Base-by-base conservation (phyloP, 2,113 vertebrate species). In the Daboia siamensis region DNA sequence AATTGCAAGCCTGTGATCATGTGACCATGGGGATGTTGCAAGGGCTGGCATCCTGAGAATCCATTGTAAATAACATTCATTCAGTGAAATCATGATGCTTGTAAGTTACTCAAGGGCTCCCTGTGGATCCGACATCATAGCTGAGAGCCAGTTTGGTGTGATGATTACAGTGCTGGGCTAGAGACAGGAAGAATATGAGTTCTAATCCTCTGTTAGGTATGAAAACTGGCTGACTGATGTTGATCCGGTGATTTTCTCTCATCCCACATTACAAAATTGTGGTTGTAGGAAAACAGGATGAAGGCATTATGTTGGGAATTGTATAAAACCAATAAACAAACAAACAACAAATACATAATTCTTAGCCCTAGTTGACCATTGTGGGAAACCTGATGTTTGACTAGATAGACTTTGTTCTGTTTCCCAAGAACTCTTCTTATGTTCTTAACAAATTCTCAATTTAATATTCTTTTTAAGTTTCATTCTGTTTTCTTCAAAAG, bases 401-500 rank as follows among this genome's bases (percentile, higher is more conserved):
- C 3, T 51, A 90, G 57, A 6, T 56, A 10, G 7, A 4, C 52
- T 88, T 44, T 90, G 24, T 7, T 64, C 57, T 69, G 59, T n/a
- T 51, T 44, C 59, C 48, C 24, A 13, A 90, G 24, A 23, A 21
- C 54, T 57, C 20, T 23, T 24, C 87, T 61, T 64, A 51, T 21
- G 13, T 69, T 61, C 44, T 20, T 69, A 17, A 54, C 8, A 90
- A 0, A n/a, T 69, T 57, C 44, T 51, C 21, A n/a, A 44, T 3
- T 69, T 33, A 56, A 86, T 29, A 86, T 33, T 9, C 52, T 85
- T n/a, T 48, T 46, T 26, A 61, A 69, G 29, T 64, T 89, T 17
- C 57, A 12, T 54, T 13, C 1, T 0, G 2, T 23, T 74, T 92
- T 29, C 0, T 0, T 0, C 0, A 0, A 46, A 5, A 54, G 3